Percentiles rank a stretch among this genome's conserved stretches.
These are phyloP conservation scores for Scaptomyza pallida DNA, from an alignment of 1,140 invertebrate species.

Conservation along the genomic window DNA sequence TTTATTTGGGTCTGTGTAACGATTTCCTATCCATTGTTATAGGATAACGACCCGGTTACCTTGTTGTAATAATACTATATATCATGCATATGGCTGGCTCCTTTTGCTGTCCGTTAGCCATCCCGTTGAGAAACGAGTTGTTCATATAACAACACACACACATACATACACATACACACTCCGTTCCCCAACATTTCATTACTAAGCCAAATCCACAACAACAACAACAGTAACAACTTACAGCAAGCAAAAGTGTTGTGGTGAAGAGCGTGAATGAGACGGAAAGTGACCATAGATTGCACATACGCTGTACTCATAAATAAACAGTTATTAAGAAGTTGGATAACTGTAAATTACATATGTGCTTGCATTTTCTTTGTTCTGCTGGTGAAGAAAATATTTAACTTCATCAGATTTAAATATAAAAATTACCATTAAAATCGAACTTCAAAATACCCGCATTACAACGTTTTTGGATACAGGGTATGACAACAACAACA, in stretches of 20 bases:
- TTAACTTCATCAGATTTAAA: too few relatives aligned
- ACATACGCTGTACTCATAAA: neutral
- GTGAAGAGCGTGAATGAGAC: too few relatives aligned
- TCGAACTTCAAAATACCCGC: neutral
- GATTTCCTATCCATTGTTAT: conserved; percentile 77
- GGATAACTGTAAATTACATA: too few relatives aligned
- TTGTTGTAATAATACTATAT: conserved; percentile 40
- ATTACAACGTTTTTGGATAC: neutral
- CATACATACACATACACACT: conserved; percentile 30
- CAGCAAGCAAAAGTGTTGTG: neutral
- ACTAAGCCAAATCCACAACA: conserved; percentile 71
- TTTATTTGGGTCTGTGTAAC: conserved; percentile 61
- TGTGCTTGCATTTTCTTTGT: too few relatives aligned
- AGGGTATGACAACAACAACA: conserved; percentile 13
- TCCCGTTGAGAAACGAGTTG: conserved; percentile 64
- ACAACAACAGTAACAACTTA: conserved; percentile 22
- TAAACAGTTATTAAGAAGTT: too few relatives aligned
- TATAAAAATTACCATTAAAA: too few relatives aligned
- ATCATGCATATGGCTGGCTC: conserved; percentile 33
- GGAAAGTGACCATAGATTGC: neutral
- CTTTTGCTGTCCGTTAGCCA: conserved; percentile 21
- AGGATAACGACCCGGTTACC: conserved; percentile 78
- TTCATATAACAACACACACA: conserved; percentile 68
- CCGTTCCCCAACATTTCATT: conserved; percentile 75
- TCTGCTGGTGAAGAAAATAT: too few relatives aligned